A percentile compares a stretch with the other conserved stretches of the same genome.
phyloP scores from a whole-genome alignment of 2,113 vertebrate genomes.

The Syrrhaptes paradoxus region DNA sequence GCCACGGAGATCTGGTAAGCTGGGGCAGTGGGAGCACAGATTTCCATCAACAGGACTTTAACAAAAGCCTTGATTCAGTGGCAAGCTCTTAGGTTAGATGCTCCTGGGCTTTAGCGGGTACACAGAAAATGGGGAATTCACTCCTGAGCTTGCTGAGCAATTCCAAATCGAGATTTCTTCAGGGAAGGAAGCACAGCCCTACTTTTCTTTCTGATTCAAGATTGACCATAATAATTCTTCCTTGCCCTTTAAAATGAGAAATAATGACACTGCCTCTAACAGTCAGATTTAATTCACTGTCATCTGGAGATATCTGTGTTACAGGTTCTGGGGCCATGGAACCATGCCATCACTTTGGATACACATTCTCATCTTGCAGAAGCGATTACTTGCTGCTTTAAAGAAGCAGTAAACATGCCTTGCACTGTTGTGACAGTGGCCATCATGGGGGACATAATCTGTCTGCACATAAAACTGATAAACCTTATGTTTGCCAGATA shows the following conservation, averaged over 20 bases:
- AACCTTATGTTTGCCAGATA: neutral
- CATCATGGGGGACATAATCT: neutral
- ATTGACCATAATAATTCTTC: neutral
- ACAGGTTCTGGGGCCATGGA: neutral
- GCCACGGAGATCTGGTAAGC: conserved; percentile 72
- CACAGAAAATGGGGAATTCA: neutral
- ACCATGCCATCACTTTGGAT: neutral
- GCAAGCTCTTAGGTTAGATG: conserved; percentile 47
- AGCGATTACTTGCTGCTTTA: neutral
- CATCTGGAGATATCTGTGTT: neutral
- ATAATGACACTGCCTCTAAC: neutral
- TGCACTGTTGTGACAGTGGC: fast-evolving
- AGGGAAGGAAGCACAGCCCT: neutral
- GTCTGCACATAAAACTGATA: neutral
- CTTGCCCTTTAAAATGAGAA: neutral
- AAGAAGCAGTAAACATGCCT: neutral
- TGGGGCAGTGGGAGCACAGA: conserved; percentile 73
- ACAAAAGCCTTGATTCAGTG: conserved; percentile 85
- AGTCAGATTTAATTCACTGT: neutral
- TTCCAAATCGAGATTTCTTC: neutral
- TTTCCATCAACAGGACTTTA: conserved; percentile 71
- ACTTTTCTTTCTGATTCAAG: neutral
- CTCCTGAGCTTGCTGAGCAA: neutral
- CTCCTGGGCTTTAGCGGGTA: conserved; percentile 66
- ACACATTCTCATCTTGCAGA: neutral